Evolutionary conservation across 2,797 vertebrate species (phyloP).

Genomic region (Garrulus glandarius): DNA sequence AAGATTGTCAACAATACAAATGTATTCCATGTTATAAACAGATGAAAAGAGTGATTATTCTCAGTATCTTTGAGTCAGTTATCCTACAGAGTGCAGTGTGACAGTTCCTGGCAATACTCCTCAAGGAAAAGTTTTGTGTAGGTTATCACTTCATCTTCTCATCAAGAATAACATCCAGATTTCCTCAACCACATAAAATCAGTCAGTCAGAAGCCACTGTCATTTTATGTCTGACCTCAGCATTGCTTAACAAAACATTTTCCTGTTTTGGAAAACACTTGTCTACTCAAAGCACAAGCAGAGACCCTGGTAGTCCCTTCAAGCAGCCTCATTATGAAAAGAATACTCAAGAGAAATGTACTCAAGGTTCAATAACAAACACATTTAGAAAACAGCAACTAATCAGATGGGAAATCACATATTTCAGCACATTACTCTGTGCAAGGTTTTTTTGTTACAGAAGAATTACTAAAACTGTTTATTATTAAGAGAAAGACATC

Average conservation of each 20-base stretch:
- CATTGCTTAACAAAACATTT: conserved; percentile 1
- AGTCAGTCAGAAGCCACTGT: neutral
- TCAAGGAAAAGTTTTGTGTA: neutral
- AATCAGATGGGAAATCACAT: neutral
- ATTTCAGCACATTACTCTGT: neutral
- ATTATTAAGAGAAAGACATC: neutral
- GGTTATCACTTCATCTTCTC: neutral
- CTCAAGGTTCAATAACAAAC: neutral
- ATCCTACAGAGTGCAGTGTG: neutral
- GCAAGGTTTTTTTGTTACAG: neutral
- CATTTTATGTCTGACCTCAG: neutral
- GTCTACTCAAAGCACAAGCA: neutral
- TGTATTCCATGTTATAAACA: neutral
- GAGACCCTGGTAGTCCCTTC: neutral
- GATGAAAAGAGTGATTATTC: neutral
- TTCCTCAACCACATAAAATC: neutral
- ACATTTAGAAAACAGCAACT: neutral
- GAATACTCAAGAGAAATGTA: neutral
- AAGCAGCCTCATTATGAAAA: neutral
- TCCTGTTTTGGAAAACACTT: conserved; percentile 25
- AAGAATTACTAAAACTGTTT: neutral
- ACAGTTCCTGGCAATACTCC: neutral
- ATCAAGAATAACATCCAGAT: neutral
- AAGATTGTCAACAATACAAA: neutral
- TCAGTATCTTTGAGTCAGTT: neutral